Evolutionary conservation across 2,888 invertebrate species (phyloP).

Genomic region (Lymantria dispar): DNA sequence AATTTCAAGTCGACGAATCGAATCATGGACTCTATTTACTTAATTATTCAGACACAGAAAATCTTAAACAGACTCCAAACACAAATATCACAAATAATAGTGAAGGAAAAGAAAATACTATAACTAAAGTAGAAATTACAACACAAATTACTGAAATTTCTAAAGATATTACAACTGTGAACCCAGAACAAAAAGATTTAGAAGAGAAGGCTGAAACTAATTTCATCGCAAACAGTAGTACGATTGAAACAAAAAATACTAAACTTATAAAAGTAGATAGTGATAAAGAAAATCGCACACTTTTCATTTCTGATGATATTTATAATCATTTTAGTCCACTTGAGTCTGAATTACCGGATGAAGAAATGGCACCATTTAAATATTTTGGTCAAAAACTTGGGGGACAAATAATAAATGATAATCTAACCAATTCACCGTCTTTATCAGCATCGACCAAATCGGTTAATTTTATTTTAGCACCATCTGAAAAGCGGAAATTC

Average conservation of each 20-base stretch:
- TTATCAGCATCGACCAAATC: slow-evolving; percentile 76
- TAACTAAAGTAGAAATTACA: slow-evolving; percentile 43
- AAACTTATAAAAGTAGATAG: slow-evolving; percentile 56
- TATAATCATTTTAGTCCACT: slow-evolving; percentile 85
- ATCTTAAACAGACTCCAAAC: slow-evolving; percentile 55
- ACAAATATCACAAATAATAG: slow-evolving; percentile 43
- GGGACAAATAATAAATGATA: slow-evolving; percentile 62
- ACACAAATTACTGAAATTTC: slow-evolving; percentile 27
- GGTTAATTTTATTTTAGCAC: slow-evolving; percentile 68
- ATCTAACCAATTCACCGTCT: slow-evolving; percentile 71
- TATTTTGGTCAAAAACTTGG: slow-evolving; percentile 86
- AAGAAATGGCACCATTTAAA: slow-evolving; percentile 87
- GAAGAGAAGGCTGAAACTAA: slow-evolving; percentile 59
- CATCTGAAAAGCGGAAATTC: slow-evolving; percentile 66
- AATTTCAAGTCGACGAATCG: slow-evolving; percentile 79
- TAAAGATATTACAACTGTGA: slow-evolving; percentile 38
- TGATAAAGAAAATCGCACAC: slow-evolving; percentile 76
- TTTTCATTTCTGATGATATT: slow-evolving; percentile 83
- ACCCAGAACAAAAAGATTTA: slow-evolving; percentile 37
- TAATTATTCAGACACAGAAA: slow-evolving; percentile 75
- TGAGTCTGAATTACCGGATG: slow-evolving; percentile 83
- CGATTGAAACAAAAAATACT: slow-evolving; percentile 45
- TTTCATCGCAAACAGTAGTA: slow-evolving; percentile 59
- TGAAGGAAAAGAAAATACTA: slow-evolving; percentile 43
- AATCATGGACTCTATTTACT: slow-evolving; percentile 77